Evolutionary conservation across 2,113 vertebrate species (phyloP).

Genomic region (Ranitomeya imitator): DNA sequence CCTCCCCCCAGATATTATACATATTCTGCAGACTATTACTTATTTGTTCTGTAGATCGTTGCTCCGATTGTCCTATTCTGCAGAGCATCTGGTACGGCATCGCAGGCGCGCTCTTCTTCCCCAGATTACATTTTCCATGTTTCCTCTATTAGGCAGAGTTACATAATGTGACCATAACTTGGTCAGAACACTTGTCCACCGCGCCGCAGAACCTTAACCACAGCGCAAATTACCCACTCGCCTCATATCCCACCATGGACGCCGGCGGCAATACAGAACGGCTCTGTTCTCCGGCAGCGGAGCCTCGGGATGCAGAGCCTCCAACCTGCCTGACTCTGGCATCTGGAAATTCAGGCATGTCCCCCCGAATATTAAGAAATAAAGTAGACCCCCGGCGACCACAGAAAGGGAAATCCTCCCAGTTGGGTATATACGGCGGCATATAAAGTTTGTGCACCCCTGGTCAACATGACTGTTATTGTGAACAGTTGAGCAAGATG

Average conservation of each 20-base stretch:
- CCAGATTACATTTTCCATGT: background rate
- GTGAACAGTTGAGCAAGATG: too few relatives aligned
- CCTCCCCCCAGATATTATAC: background rate
- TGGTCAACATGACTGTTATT: too few relatives aligned
- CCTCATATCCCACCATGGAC: background rate
- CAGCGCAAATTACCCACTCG: background rate
- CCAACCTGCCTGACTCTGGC: background rate
- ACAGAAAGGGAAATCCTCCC: too few relatives aligned
- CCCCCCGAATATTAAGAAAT: too few relatives aligned
- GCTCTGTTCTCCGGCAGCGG: background rate
- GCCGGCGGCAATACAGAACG: background rate
- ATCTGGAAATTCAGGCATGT: too few relatives aligned
- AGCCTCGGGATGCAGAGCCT: background rate
- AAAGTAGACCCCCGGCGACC: too few relatives aligned
- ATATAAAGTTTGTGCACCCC: too few relatives aligned
- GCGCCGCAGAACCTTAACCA: constrained; percentile 21
- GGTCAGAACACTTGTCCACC: constrained; percentile 7
- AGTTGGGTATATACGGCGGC: too few relatives aligned
- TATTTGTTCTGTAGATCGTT: background rate
- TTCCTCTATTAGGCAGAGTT: background rate
- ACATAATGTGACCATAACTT: constrained; percentile 20
- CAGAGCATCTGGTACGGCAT: background rate
- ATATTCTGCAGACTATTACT: constrained; percentile 14
- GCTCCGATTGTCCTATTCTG: background rate
- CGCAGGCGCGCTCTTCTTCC: background rate